phyloP scores from a whole-genome alignment of 2,888 invertebrate genomes.

The Meiosimyza decipiens region DNA sequence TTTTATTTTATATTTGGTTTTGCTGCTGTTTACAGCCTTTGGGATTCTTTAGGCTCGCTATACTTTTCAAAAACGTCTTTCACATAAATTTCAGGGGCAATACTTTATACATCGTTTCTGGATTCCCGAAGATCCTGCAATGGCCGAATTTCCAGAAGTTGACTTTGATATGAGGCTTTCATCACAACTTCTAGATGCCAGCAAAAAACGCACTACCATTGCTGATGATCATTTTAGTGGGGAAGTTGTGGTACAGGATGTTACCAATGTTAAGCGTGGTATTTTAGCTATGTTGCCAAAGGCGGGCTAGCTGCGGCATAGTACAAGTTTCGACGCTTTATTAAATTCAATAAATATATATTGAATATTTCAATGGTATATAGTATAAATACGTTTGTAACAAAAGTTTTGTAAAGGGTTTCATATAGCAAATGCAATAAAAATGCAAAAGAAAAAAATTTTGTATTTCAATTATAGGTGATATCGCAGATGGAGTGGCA shows the following conservation, averaged over 20 bases:
- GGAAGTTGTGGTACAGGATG: slow-evolving; percentile 56
- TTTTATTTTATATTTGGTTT: no score
- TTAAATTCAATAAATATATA: no score
- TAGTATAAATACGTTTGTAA: no score
- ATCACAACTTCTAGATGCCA: slow-evolving; percentile 53
- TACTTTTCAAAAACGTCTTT: slow-evolving; percentile 45
- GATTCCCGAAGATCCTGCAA: slow-evolving; percentile 62
- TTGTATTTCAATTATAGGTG: no score
- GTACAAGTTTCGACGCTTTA: no score
- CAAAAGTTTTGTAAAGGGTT: no score
- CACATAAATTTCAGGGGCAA: slow-evolving; percentile 56
- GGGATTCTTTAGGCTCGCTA: slow-evolving; percentile 45
- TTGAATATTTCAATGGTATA: no score
- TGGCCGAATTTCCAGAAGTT: slow-evolving; percentile 56
- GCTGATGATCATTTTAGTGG: slow-evolving; percentile 56
- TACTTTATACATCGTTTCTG: slow-evolving; percentile 60
- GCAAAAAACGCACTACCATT: slow-evolving; percentile 53
- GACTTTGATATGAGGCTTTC: slow-evolving; percentile 54
- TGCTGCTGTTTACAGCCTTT: background rate
- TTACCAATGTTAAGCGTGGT: slow-evolving; percentile 54
- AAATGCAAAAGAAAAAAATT: no score
- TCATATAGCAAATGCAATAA: no score
- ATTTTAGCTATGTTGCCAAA: slow-evolving; percentile 56
- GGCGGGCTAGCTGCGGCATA: slow-evolving; percentile 33
- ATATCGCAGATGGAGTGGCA: no score